Percentiles rank a stretch among this genome's conserved stretches.
Conservation (phyloP, 1,140 invertebrate genomes). For the Nomia melanderi region DNA sequence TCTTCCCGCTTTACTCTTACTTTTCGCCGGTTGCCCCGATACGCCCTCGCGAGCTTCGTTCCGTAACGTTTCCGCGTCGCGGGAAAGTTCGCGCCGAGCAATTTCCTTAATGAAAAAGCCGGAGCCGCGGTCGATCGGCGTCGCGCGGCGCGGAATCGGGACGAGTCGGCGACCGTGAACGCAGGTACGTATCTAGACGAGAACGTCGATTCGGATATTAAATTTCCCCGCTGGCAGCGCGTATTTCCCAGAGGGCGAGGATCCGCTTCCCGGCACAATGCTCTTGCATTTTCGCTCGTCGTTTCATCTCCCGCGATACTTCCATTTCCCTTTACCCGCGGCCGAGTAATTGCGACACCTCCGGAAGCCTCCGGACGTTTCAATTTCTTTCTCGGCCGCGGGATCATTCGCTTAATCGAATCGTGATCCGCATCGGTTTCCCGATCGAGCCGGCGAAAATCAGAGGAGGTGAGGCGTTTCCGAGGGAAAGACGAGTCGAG, state of each 20-base stretch:
- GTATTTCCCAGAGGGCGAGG: slow-evolving; percentile 57
- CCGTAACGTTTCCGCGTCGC: too few relatives aligned
- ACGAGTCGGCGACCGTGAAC: slow-evolving; percentile 7
- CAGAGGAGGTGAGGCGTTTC: too few relatives aligned
- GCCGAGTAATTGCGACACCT: slow-evolving; percentile 19
- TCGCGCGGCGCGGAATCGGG: too few relatives aligned
- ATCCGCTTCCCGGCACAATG: slow-evolving; percentile 26
- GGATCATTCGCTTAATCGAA: slow-evolving; percentile 28
- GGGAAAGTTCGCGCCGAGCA: background rate
- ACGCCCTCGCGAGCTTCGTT: too few relatives aligned
- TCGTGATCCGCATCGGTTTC: background rate
- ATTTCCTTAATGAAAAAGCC: background rate
- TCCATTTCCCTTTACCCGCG: slow-evolving; percentile 2
- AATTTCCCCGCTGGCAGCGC: slow-evolving; percentile 51
- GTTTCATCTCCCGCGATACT: slow-evolving; percentile 8
- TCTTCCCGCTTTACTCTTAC: background rate
- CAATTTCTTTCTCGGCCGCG: slow-evolving; percentile 3
- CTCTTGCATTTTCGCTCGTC: slow-evolving; percentile 8
- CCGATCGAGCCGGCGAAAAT: background rate
- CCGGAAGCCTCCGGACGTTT: slow-evolving; percentile 11
- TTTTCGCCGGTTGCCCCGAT: too few relatives aligned
- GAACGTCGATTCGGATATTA: slow-evolving; percentile 64
- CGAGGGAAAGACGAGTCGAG: too few relatives aligned
- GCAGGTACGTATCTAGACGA: too few relatives aligned
- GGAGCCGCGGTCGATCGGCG: background rate